Evolutionary conservation across 1,140 invertebrate species (phyloP), one percentile per base, ranked within the genome.

Genomic region (Camponotus pennsylvanicus): DNA sequence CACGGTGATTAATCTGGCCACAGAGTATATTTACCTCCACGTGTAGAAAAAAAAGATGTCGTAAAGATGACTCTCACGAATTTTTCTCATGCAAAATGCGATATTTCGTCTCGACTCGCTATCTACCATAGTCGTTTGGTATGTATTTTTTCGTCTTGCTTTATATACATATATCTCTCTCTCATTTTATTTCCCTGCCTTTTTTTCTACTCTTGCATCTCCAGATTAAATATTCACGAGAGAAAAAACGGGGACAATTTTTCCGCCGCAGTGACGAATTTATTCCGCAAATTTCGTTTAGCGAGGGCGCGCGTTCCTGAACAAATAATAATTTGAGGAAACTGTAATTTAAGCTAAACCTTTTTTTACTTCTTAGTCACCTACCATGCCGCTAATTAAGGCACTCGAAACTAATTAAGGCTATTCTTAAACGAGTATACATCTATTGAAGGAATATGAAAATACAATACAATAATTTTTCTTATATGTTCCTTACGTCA

Each of bases 171-270:
- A 1, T 32, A 13, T 27, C 21, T 27, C 11, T 34, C n/a, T 82
- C 55, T 61, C 52, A 78, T 59, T 57, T 11, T 18, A 15, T 34
- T 32, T 77, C 13, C 3, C 13, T 32, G 21, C 0, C 11, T 6
- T 66, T 66, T 66, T 64, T 78, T 49, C 61, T 49, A 0, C 27
- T 3, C 70, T 66, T 64, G 52, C 75, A 15, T 78, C 59, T 79
- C 45, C 83, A 77, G 63, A 85, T 77, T 85, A 85, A 76, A 76
- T 85, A 77, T 85, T 85, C 83, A 79, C 73, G 75, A 75, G 55
- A 49, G 69, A 13, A 83, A 42, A 61, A 83, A 75, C 45, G 69
- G 11, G 55, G 55, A 52, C 69, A 27, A 73, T 82, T 82, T 55
- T 73, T 73, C 18, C 55, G 18, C 21, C 27, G n/a, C 40, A n/a